A percentile compares a stretch with the other conserved stretches of the same genome.
Conservation (phyloP, 2,888 invertebrate species). For the Acronicta psi region DNA sequence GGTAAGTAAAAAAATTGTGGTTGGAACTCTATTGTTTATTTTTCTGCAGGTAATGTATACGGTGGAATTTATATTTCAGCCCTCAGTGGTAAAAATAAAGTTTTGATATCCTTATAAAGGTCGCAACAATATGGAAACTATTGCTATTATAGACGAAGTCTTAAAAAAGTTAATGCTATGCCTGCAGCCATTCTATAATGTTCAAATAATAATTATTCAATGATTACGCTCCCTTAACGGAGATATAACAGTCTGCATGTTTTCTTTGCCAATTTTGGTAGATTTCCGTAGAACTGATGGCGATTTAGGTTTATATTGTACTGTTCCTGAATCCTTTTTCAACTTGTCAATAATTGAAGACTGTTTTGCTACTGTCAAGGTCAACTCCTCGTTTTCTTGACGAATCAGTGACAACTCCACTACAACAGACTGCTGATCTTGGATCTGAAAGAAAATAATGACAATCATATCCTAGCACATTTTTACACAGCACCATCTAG, state of each 20-base stretch:
- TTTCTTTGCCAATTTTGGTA: slow-evolving; percentile 83
- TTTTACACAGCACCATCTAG: too few species aligned
- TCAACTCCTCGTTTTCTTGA: slow-evolving; percentile 84
- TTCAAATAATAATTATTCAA: slow-evolving; percentile 46
- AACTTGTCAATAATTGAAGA: slow-evolving; percentile 82
- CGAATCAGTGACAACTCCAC: slow-evolving; percentile 83
- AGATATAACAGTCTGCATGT: slow-evolving; percentile 78
- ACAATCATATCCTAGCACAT: neutral
- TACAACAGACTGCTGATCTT: slow-evolving; percentile 84
- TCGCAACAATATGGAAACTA: too few species aligned
- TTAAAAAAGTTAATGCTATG: too few species aligned
- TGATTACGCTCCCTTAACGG: slow-evolving; percentile 84
- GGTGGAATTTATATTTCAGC: too few species aligned
- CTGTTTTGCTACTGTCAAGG: slow-evolving; percentile 82
- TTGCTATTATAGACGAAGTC: too few species aligned
- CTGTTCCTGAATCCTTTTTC: slow-evolving; percentile 78
- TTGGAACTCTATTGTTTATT: too few species aligned
- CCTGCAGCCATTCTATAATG: neutral
- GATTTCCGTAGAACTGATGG: slow-evolving; percentile 78
- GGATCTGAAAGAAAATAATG: slow-evolving; percentile 69
- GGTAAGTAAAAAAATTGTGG: too few species aligned
- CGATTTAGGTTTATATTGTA: slow-evolving; percentile 77
- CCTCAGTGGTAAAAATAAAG: too few species aligned
- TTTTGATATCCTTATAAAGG: too few species aligned
- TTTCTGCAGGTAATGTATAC: too few species aligned